Evolutionary conservation across 2,797 vertebrate species (phyloP), one percentile per base, ranked within the genome.

Genomic region (Parauchenoglanis punctatus): DNA sequence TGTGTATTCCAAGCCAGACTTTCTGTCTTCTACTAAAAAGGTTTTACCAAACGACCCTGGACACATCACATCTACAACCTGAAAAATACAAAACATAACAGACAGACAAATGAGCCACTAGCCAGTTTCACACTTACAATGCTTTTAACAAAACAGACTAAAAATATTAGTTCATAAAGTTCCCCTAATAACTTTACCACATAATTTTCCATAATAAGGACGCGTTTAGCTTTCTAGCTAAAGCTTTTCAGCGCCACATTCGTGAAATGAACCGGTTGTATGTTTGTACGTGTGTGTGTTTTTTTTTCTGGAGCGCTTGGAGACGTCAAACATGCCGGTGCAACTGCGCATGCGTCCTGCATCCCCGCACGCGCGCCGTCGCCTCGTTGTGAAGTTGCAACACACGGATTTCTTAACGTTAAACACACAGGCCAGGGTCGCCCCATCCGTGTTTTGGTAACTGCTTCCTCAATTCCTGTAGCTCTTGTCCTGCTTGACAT

Each of bases 31-130:
- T 58, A 86, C 87, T 46, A 84, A 61, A 23, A 83, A 25, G 12
- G 54, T 77, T 4, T 59, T 52, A 17, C 85, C 81, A 78, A 78
- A 88, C 3, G 11, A 70, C 17, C 85, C 87, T 76, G 73, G 85
- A 52, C 52, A 54, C 80, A 86, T 77, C 25, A 46, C 85, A 54
- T 88, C 87, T 59, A 77, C 18, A 35, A 86, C 73, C 87, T 86
- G 56, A 44, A 86, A 31, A 31, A 31, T 31, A 31, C 31, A 31
- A 31, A 31, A 31, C 31, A 31, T 31, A 83, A 84, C 40, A 72
- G 28, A 31, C 18, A 31, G 28, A 59, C 20, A 81, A 7, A 44
- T 63, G 40, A 46, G 6, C 58, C 35, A 61, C 31, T 61, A 44
- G 77, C 12, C 31, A 59, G 31, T 1, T 13, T 40, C 13, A 13